Percentiles rank a stretch among this genome's conserved stretches.
Conservation (phyloP, 1,140 invertebrate species). For the Drosophila micromelanica region DNA sequence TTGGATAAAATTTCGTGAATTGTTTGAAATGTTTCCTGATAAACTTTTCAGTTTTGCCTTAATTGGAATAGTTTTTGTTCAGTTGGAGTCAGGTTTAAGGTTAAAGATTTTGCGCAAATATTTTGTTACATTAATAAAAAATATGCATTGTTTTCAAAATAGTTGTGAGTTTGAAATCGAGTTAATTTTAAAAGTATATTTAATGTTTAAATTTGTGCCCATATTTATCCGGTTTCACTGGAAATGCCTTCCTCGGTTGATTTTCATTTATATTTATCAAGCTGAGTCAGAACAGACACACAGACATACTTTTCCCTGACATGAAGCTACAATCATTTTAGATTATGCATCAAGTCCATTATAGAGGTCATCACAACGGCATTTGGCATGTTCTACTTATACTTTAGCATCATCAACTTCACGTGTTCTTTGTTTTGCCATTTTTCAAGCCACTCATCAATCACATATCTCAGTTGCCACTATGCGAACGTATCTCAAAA, state of each 20-base stretch:
- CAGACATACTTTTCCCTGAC: too few species aligned
- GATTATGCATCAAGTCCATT: conserved; percentile 27
- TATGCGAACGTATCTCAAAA: conserved; percentile 45
- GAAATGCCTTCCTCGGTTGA: not conserved
- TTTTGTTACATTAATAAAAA: too few species aligned
- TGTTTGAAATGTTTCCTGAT: conserved; percentile 19
- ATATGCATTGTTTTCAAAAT: too few species aligned
- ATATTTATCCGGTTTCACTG: too few species aligned
- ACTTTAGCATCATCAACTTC: conserved; percentile 33
- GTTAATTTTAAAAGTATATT: too few species aligned
- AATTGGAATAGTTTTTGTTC: conserved; percentile 1
- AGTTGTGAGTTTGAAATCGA: too few species aligned
- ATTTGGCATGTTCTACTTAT: conserved; percentile 23
- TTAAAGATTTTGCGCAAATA: too few species aligned
- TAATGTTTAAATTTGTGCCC: too few species aligned
- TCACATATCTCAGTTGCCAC: conserved; percentile 42
- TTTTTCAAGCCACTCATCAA: conserved; percentile 55
- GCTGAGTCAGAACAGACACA: not conserved
- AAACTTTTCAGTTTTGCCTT: conserved; percentile 8
- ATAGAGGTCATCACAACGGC: conserved; percentile 15
- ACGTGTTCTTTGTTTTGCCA: conserved; percentile 30
- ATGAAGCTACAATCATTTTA: conserved; percentile 10
- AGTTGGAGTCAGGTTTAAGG: too few species aligned
- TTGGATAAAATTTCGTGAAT: conserved; percentile 34
- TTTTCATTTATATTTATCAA: conserved; percentile 17